A percentile compares a stretch with the other conserved stretches of the same genome.
Evolutionary conservation across 2,113 vertebrate genomes (phyloP).

Genomic region (Coptodon rendalli): DNA sequence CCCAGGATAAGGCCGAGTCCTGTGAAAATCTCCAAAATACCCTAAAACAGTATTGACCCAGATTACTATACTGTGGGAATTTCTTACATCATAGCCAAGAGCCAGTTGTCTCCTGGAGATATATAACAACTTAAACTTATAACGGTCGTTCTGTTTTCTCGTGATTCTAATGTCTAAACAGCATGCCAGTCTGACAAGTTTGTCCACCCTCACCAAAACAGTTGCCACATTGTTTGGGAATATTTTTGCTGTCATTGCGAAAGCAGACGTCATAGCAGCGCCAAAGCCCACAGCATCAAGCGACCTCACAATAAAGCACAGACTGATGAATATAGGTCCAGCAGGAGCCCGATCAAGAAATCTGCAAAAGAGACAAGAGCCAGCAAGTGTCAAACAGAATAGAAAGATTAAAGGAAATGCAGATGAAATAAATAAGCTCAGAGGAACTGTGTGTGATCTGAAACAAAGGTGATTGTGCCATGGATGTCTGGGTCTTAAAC

Average conservation of each 20-base stretch:
- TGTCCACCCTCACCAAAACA: constrained; percentile 80
- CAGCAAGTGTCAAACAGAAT: not conserved
- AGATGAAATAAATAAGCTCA: not conserved
- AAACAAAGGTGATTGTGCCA: not conserved
- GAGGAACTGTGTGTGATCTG: not conserved
- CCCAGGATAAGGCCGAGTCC: constrained; percentile 88
- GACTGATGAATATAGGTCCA: constrained; percentile 74
- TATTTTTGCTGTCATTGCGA: constrained; percentile 81
- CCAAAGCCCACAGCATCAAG: constrained; percentile 80
- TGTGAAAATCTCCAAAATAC: constrained; percentile 87
- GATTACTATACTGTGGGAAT: not conserved
- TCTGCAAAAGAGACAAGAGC: constrained; percentile 55
- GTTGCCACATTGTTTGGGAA: constrained; percentile 92
- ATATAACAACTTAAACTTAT: not conserved
- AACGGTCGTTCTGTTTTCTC: constrained; percentile 28
- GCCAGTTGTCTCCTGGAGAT: not conserved
- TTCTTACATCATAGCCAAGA: not conserved
- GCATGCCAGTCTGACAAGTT: constrained; percentile 22
- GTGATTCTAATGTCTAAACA: constrained; percentile 28
- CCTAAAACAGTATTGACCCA: constrained; percentile 68
- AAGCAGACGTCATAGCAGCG: constrained; percentile 81
- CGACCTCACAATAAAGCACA: constrained; percentile 87
- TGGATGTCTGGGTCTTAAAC: not conserved
- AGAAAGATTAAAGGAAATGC: not conserved
- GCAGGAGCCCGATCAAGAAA: constrained; percentile 78